These are phyloP conservation scores for Apamea sordens DNA, from an alignment of 2,888 invertebrate genomes.

Conservation along the genomic window DNA sequence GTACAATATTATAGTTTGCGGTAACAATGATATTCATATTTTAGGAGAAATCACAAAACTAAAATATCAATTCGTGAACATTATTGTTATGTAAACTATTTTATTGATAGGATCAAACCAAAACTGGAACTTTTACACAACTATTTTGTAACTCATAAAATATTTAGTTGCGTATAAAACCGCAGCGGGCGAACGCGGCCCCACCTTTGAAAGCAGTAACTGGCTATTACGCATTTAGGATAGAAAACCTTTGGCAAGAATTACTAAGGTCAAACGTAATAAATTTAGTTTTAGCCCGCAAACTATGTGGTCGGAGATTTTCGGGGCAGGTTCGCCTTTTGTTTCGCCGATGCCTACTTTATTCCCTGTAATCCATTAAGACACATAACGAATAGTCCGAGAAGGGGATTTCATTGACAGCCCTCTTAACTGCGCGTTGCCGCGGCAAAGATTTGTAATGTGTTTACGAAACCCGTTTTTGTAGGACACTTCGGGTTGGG, in stretches of 20 bases:
- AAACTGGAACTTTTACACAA: constrained; percentile 79
- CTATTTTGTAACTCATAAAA: constrained; percentile 88
- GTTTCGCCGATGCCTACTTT: constrained; percentile 89
- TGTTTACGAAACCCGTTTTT: constrained; percentile 86
- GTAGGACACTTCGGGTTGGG: constrained; percentile 86
- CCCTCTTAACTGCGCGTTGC: constrained; percentile 84
- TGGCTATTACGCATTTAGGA: constrained; percentile 85
- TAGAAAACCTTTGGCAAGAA: constrained; percentile 88
- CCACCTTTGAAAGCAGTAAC: constrained; percentile 86
- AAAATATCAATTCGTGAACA: constrained; percentile 60
- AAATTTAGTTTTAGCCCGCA: constrained; percentile 89
- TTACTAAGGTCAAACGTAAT: constrained; percentile 90
- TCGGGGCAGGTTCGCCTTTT: constrained; percentile 84
- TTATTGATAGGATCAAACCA: constrained; percentile 77
- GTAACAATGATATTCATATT: constrained; percentile 32
- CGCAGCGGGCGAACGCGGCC: constrained; percentile 80
- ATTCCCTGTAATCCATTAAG: constrained; percentile 89
- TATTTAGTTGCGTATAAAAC: constrained; percentile 87
- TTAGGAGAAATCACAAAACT: constrained; percentile 26
- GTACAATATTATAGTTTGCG: not conserved
- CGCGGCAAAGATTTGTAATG: constrained; percentile 87
- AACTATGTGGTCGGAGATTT: constrained; percentile 89
- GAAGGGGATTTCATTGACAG: constrained; percentile 87
- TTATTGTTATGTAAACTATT: constrained; percentile 69
- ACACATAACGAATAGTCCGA: constrained; percentile 86